These are phyloP conservation scores for Pseudomyrmex concolor DNA, from an alignment of 1,140 invertebrate genomes.

Conservation along the genomic window DNA sequence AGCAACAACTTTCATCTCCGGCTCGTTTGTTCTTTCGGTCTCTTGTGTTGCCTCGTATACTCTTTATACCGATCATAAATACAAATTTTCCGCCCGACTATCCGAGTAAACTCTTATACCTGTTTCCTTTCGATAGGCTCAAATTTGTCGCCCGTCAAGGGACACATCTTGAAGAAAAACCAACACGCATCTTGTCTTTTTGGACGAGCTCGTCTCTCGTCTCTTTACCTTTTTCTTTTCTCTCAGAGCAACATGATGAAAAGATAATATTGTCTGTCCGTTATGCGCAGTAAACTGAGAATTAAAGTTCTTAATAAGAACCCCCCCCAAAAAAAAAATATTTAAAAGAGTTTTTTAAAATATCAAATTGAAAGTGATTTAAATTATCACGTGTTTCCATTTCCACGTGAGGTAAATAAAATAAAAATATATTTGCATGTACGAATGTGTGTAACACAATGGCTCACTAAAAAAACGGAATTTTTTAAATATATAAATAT, in stretches of 20 bases:
- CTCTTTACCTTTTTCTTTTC: background rate
- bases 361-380: no score
- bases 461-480: no score
- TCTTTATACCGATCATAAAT: constrained; percentile 67
- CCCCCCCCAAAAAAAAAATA: no score
- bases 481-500: no score
- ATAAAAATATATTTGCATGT: no score
- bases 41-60: constrained; percentile 53
- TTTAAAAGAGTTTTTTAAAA: no score
- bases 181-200: constrained; percentile 14
- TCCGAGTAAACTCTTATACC: constrained; percentile 11
- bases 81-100: constrained; percentile 62
- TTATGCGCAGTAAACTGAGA: no score
- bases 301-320: no score
- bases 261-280: background rate
- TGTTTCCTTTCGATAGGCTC: constrained; percentile 18
- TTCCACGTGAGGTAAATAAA: no score
- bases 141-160: constrained; percentile 43
- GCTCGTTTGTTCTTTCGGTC: constrained; percentile 30
- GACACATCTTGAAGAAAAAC: constrained; percentile 1
- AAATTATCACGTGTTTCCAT: no score
- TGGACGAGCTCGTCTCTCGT: background rate
- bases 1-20: constrained; percentile 46
- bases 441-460: no score
- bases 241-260: background rate